phyloP scores from a whole-genome alignment of 2,888 invertebrate species.

The Cryptus viduatorius region DNA sequence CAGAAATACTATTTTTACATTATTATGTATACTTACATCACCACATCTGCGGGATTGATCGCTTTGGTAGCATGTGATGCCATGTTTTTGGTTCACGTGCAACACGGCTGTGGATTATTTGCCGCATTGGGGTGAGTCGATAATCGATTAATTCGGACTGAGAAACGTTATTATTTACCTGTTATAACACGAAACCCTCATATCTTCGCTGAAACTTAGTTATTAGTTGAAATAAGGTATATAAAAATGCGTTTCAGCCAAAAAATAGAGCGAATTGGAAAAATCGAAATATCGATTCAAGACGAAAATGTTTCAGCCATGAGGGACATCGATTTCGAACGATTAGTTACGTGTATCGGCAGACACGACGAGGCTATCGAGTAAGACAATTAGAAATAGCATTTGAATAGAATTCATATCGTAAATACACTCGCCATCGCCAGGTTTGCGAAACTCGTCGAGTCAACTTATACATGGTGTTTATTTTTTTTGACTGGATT shows the following conservation, averaged over 20 bases:
- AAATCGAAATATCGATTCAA: neutral
- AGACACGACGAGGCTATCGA: slow-evolving; percentile 48
- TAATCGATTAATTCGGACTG: neutral
- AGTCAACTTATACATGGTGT: too few species aligned
- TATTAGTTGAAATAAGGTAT: too few species aligned
- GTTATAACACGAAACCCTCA: too few species aligned
- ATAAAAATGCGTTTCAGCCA: neutral
- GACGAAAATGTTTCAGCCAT: too few species aligned
- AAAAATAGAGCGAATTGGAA: slow-evolving; percentile 13
- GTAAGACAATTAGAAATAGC: slow-evolving; percentile 6
- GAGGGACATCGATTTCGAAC: slow-evolving; percentile 13
- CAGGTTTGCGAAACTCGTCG: neutral
- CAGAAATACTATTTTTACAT: slow-evolving; percentile 8
- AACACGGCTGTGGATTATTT: slow-evolving; percentile 37
- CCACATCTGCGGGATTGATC: neutral
- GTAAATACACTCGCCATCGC: neutral
- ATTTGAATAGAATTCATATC: too few species aligned
- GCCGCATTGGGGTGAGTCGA: slow-evolving; percentile 26
- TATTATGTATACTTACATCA: neutral
- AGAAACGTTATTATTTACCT: too few species aligned
- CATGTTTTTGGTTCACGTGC: neutral
- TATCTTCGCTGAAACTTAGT: too few species aligned
- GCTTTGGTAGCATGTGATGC: neutral
- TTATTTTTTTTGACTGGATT: too few species aligned
- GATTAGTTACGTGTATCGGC: slow-evolving; percentile 26